Conservation (phyloP, 2,113 vertebrate genomes). For the Aplodontia rufa region DNA sequence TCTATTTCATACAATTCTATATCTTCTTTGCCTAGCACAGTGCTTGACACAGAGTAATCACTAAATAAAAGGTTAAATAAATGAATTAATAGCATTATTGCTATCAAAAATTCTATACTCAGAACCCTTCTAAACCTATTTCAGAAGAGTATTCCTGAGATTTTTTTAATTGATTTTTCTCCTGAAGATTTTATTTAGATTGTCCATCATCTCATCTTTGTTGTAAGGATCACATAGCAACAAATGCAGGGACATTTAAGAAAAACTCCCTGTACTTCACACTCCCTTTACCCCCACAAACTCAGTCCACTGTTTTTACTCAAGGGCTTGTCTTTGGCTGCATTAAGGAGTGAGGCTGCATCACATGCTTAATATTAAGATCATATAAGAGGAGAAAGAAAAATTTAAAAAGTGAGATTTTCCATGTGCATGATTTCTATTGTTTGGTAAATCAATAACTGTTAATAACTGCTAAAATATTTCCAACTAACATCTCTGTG, state of each 20-base stretch:
- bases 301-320: background rate
- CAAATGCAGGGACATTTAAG: background rate
- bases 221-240: background rate
- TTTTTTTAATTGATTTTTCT: background rate
- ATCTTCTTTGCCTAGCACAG: background rate
- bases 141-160: background rate
- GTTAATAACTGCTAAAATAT: background rate
- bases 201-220: background rate
- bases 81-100: background rate
- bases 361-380: background rate
- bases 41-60: background rate
- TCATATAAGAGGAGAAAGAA: background rate
- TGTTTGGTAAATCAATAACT: background rate
- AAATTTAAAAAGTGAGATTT: background rate
- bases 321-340: background rate
- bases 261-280: background rate
- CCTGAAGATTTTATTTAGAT: background rate
- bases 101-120: background rate
- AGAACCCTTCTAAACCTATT: background rate
- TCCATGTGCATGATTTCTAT: background rate
- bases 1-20: background rate
- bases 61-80: background rate
- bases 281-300: background rate
- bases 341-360: background rate
- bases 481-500: background rate